Base-by-base conservation (phyloP, 2,797 vertebrate species). In the Geotria australis region DNA sequence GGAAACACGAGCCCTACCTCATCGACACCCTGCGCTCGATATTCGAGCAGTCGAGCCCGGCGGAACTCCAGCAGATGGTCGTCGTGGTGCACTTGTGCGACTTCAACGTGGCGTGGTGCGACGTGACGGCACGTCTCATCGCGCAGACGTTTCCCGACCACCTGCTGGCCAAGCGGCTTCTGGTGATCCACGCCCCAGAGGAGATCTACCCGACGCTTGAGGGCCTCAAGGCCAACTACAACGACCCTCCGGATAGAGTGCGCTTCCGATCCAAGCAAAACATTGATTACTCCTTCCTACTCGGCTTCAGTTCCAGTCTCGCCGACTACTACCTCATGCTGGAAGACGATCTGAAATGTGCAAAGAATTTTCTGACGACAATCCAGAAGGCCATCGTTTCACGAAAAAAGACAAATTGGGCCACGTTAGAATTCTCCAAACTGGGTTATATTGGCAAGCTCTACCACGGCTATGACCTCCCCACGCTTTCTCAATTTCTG, bases 381-480 rank as follows among this genome's bases (percentile, higher is more conserved):
- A 77, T 91, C 58, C 73, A 60, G n/a, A 67, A 49, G 59, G 70
- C 60, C 0, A 3, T 83, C n/a, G 48, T 58, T 5, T 70, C 77
- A 57, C 71, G 62, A 57, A 58, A 63, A 58, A 61, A 63, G 11
- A 58, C 60, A 7, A 66, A 24, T 57, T 89, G 84, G 83, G 73
- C 74, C 11, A 80, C 66, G 2, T 62, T 88, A 5, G 81, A 91
- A 57, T 88, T 94, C 65, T 91, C 84, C 24, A 66, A 68, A 56
- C 72, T 86, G 14, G 79, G 79, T 14, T 78, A 76, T 62, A 83
- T 85, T 0, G 82, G 84, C 1, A 84, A 85, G 60, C 79, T 88
- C 9, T 81, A 88, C 63, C 77, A 48, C 57, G 75, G 76, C 1
- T 62, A 56, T 0, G 71, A 88, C 48, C 70, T 88, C 14, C 70